These are phyloP conservation scores for Cotesia congregata DNA, from an alignment of 2,888 invertebrate genomes.

Conservation along the genomic window DNA sequence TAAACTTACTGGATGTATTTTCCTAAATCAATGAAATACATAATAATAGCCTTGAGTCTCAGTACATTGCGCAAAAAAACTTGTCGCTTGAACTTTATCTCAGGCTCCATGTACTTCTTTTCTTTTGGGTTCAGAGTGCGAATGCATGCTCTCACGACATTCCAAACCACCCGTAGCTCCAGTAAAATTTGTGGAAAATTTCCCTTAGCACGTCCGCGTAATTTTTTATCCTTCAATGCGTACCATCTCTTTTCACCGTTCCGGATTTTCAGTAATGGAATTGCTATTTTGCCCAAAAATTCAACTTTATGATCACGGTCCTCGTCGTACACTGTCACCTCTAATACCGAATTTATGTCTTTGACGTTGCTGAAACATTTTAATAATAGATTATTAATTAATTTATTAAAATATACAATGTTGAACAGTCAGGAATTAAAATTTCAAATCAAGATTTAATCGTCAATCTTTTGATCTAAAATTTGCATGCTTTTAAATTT, in stretches of 20 bases:
- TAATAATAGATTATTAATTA: background rate
- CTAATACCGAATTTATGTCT: slow-evolving; percentile 94
- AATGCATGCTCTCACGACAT: slow-evolving; percentile 92
- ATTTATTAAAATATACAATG: too few relatives aligned
- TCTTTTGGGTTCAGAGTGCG: slow-evolving; percentile 95
- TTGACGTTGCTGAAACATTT: slow-evolving; percentile 82
- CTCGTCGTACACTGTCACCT: slow-evolving; percentile 97
- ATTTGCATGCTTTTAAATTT: too few relatives aligned
- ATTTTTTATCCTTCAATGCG: slow-evolving; percentile 94
- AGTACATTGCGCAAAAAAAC: slow-evolving; percentile 94
- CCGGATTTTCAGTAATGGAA: slow-evolving; percentile 88
- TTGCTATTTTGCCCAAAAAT: slow-evolving; percentile 92
- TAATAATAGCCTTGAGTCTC: slow-evolving; percentile 89
- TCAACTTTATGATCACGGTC: slow-evolving; percentile 98
- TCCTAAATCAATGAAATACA: slow-evolving; percentile 90
- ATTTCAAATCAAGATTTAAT: too few relatives aligned
- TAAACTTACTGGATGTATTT: slow-evolving; percentile 88
- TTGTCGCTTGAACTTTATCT: slow-evolving; percentile 95
- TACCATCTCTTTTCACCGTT: slow-evolving; percentile 97
- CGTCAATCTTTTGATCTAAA: too few relatives aligned
- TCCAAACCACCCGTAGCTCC: slow-evolving; percentile 94
- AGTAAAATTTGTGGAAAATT: slow-evolving; percentile 89
- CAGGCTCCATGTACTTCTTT: slow-evolving; percentile 94
- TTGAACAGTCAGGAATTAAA: too few relatives aligned
- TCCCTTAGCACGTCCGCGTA: slow-evolving; percentile 92